Conservation (phyloP, 2,888 invertebrate genomes). For the Sesamia inferens region DNA sequence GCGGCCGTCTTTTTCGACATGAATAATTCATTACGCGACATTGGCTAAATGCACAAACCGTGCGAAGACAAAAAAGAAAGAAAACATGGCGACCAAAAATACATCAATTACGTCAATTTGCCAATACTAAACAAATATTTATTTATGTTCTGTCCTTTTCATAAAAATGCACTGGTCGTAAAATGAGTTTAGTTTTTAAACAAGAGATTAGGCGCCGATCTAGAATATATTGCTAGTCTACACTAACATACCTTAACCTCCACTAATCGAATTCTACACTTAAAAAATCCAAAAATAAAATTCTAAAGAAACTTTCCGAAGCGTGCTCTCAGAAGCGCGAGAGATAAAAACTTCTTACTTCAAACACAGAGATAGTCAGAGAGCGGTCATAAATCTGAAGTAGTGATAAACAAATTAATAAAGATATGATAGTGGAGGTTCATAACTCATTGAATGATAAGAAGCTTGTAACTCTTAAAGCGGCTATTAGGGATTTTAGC, state of each 20-base stretch:
- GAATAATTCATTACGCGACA: no score
- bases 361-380: constrained; percentile 47
- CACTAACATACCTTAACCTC: not conserved
- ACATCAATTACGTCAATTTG: no score
- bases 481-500: not conserved
- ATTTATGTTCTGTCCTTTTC: no score
- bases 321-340: constrained; percentile 50
- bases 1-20: no score
- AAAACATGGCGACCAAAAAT: no score
- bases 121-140: no score
- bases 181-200: no score
- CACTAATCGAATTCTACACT: constrained; percentile 33
- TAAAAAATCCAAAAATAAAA: constrained; percentile 19
- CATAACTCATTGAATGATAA: constrained; percentile 69
- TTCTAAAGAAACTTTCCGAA: constrained; percentile 35
- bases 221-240: no score
- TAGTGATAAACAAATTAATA: constrained; percentile 82
- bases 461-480: constrained; percentile 24
- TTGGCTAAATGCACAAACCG: no score
- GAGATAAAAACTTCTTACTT: constrained; percentile 63
- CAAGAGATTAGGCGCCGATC: no score
- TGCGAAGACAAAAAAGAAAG: no score
- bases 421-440: constrained; percentile 72
- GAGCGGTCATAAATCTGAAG: constrained; percentile 77
- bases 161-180: no score